Evolutionary conservation across 2,113 vertebrate species (phyloP), one percentile per base, ranked within the genome.

Genomic region (Oreotrochilus melanogaster): DNA sequence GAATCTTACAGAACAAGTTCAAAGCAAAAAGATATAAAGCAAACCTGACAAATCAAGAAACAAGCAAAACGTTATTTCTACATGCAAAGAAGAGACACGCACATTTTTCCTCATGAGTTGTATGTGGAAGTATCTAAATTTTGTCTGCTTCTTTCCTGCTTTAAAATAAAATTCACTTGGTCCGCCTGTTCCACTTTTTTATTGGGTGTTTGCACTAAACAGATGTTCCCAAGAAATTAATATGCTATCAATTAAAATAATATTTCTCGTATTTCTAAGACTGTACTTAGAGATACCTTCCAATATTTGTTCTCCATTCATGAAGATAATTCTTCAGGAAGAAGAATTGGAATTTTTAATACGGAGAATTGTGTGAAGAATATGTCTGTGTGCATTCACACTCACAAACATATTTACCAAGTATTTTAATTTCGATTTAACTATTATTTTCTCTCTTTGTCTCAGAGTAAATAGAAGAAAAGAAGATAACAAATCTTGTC

Each of bases 381-480:
- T 16, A 5, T 1, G 0, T 10, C 39, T 21, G 24, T 28, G 21
- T 0, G 0, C 7, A 9, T 72, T 73, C 35, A 19, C 1, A 35
- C 6, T 64, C 17, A 18, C 10, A 72, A 76, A 39, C 1, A 5
- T 37, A 45, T 57, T 79, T 73, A 76, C 61, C 22, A 45, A 91
- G 19, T 1, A 70, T 73, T 92, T 91, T 45, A 33, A 84, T 80
- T 35, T 28, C 61, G n/a, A 5, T 67, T 72, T 80, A 64, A 56
- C 7, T 48, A 21, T 64, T 57, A 15, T 47, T 76, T 86, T 91
- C 12, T 72, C 45, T 76, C 25, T 75, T 72, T 72, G 17, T 31
- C 33, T 79, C 10, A 35, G 39, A 37, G 9, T 51, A 35, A 11
- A 9, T 5, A 57, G 33, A 53, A 25, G 28, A 78, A 86, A 89